These are phyloP conservation scores for Cassiopea xamachana DNA, from an alignment of 30 jellyfish, hydroid and myxozoan species.

Conservation along the genomic window DNA sequence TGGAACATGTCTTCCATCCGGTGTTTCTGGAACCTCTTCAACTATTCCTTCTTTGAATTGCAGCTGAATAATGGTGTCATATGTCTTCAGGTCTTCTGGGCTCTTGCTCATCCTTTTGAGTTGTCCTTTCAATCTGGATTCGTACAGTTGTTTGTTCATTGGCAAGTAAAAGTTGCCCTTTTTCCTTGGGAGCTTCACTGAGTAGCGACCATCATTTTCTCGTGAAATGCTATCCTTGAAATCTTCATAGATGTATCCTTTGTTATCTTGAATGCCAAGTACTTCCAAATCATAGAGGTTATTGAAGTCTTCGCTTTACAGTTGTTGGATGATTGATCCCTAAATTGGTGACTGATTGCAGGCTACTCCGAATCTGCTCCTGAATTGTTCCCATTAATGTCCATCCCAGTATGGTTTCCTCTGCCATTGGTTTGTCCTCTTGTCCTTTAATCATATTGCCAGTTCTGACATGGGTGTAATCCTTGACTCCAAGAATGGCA, in stretches of 20 bases:
- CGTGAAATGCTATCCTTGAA: slow-evolving; percentile 28
- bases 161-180: slow-evolving; percentile 34
- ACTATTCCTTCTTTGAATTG: slow-evolving; percentile 14
- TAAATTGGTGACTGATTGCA: not conserved
- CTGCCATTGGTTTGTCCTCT: slow-evolving; percentile 34
- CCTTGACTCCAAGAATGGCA: slow-evolving; percentile 58
- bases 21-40: slow-evolving; percentile 19
- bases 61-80: slow-evolving; percentile 14
- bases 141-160: slow-evolving; percentile 9
- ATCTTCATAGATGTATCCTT: slow-evolving; percentile 42
- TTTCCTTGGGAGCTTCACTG: slow-evolving; percentile 61
- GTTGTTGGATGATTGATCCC: slow-evolving; percentile 24
- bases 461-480: slow-evolving; percentile 40
- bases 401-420: slow-evolving; percentile 53
- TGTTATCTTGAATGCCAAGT: slow-evolving; percentile 42
- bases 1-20: slow-evolving; percentile 42
- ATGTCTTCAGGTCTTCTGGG: slow-evolving; percentile 7
- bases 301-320: slow-evolving; percentile 1
- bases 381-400: slow-evolving; percentile 50
- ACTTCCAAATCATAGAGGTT: slow-evolving; percentile 14
- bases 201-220: slow-evolving; percentile 30
- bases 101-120: not conserved
- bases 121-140: slow-evolving; percentile 21
- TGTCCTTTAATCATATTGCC: slow-evolving; percentile 34
- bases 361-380: not conserved